Base-by-base conservation (phyloP, 2,888 invertebrate genomes). In the Geotrupes spiniger region DNA sequence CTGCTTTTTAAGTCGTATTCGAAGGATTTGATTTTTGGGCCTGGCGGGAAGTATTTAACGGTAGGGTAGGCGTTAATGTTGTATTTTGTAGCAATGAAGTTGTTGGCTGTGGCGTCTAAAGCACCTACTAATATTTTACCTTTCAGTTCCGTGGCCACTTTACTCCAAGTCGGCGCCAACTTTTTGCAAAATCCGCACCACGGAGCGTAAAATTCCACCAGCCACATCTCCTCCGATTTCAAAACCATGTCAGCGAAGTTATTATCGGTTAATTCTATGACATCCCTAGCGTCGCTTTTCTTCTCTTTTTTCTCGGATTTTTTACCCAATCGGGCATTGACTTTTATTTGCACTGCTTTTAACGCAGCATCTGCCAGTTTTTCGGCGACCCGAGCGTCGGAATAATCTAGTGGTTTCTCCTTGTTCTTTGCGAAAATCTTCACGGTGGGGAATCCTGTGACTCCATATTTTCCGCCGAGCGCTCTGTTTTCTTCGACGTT, bases 121-220 rank as follows among this genome's bases (percentile, higher is more conserved):
- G 94, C 92, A 43, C 95, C 97, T 5, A 97, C 70, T 75, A 94
- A 95, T 16, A 85, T 77, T 78, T 94, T 95, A 62, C 94, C 95
- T 74, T 92, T 93, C 11, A 97, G 81, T 66, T 92, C 86, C 2
- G 84, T 76, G 12, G 96, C 95, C 1, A 95, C 96, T 63, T 85
- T 82, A 3, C 87, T 87, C 95, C 95, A 97, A 53, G 93, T 87
- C 0, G 96, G 95, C 47, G 87, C 94, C 42, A 96, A 76, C 66
- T 85, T 91, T 75, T 95, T 93, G 76, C 93, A 94, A 71, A 93
- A 92, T 2, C 92, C 91, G 68, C 92, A 93, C 87, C 92, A 92
- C 0, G 89, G 89, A 2, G 95, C 95, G 71, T 83, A 95, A 79
- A 96, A 96, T 72, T 95, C 93, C 1, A 97, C 92, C 60, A 97